Conservation (phyloP, 2,888 invertebrate genomes). For the Drosophila stalkeri region DNA sequence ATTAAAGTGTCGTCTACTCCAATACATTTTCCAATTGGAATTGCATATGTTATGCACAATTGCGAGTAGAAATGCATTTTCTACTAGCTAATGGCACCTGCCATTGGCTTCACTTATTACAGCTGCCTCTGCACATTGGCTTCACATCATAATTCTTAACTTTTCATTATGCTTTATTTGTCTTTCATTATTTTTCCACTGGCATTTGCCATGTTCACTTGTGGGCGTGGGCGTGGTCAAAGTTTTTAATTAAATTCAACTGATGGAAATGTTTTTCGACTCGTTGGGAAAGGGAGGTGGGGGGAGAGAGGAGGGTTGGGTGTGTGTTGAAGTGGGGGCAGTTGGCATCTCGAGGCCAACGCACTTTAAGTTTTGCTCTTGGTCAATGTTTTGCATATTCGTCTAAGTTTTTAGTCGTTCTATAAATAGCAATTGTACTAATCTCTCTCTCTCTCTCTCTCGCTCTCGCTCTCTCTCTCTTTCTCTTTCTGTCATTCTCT, state of each 20-base stretch:
- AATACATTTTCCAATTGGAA: neutral
- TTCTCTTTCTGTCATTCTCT: neutral
- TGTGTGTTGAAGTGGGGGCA: no score
- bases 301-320: neutral
- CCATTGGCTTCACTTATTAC: neutral
- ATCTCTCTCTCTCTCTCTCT: neutral
- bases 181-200: neutral
- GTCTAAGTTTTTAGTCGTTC: neutral
- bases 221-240: conserved; percentile 22
- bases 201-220: conserved; percentile 20
- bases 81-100: neutral
- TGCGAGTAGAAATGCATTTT: neutral
- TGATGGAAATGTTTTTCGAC: conserved; percentile 50
- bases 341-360: neutral
- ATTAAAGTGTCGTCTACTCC: no score
- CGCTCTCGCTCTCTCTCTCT: neutral
- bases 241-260: conserved; percentile 68
- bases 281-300: no score
- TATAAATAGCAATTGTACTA: neutral
- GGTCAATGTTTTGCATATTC: conserved; percentile 28
- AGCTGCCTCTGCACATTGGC: neutral
- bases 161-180: neutral
- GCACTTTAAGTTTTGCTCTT: conserved; percentile 5
- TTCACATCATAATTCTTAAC: neutral
- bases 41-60: no score